Conservation (phyloP, 2,888 invertebrate species). For the Coenonympha arcania region DNA sequence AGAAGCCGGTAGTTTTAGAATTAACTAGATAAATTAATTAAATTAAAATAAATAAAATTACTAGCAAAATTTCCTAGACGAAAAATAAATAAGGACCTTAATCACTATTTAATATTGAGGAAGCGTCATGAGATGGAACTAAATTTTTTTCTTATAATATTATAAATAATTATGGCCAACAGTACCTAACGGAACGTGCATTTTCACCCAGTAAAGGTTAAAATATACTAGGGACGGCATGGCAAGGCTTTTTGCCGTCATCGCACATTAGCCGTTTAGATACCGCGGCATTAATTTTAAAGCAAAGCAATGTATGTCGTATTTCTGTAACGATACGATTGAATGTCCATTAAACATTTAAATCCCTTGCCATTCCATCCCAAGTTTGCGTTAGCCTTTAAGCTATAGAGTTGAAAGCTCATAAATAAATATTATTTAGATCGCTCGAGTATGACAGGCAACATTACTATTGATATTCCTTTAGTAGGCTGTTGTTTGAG, state of each 20-base stretch:
- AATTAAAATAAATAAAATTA: slow-evolving; percentile 20
- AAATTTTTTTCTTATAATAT: no score
- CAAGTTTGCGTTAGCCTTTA: no score
- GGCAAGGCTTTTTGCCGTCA: not conserved
- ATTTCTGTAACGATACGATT: no score
- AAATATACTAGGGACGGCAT: not conserved
- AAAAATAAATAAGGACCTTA: slow-evolving; percentile 44
- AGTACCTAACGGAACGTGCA: not conserved
- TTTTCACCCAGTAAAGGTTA: not conserved
- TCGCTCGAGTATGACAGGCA: no score
- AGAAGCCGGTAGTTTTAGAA: slow-evolving; percentile 12
- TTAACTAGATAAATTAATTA: slow-evolving; percentile 25
- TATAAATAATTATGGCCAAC: slow-evolving; percentile 23
- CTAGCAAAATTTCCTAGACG: slow-evolving; percentile 27
- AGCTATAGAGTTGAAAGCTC: no score
- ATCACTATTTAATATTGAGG: slow-evolving; percentile 46
- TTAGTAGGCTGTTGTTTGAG: no score
- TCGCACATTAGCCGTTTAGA: not conserved
- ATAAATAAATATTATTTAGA: no score
- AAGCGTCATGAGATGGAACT: slow-evolving; percentile 45
- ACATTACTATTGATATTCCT: no score
- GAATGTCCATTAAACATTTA: no score
- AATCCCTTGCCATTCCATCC: no score
- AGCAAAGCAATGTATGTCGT: no score
- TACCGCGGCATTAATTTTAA: no score